Evolutionary conservation across 2,113 vertebrate genomes (phyloP), one percentile per base, ranked within the genome.

Genomic region (Anser cygnoides): DNA sequence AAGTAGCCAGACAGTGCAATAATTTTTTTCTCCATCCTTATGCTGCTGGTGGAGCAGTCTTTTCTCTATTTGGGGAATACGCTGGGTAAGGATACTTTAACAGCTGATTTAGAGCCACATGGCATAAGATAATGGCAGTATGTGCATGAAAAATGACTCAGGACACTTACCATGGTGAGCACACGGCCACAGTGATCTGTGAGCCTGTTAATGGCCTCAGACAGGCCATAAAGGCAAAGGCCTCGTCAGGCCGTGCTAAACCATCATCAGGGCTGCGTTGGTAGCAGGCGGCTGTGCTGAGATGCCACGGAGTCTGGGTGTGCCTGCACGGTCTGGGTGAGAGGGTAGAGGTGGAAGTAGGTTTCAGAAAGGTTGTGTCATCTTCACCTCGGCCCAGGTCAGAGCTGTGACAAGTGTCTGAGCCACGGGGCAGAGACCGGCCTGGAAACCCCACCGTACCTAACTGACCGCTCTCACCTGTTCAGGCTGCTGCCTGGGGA

Each of bases 151-250:
- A 83, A 88, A 39, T 29, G 0, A 39, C 59, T 54, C 66, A 5
- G 75, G 67, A 79, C 50, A 66, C 23, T 33, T 5, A 49, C 5
- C 67, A 55, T 33, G 7, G 33, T 0, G 13, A 84, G 65, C 41
- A 10, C 31, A 11, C 0, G 3, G 61, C 49, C 75, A 55, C 29
- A 8, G 31, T 33, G 61, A 41, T 15, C 37, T 0, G 0, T 11
- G 5, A 3, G 35, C 9, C 31, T 44, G 26, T 23, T 58, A 35
- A 31, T 25, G 10, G 77, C n/a, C 54, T 73, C 52, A 44, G 39
- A 23, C 17, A 73, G n/a, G 20, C 7, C 20, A 2, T 7, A 25
- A 46, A 87, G 54, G 52, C 44, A 73, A 84, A 81, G 61, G 37
- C 16, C 28, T 57, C 57, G 3, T 26, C 11, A 8, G 33, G 17